Evolutionary conservation across 2,888 invertebrate genomes (phyloP), one percentile per base, ranked within the genome.

Genomic region (Calameuta idolon): DNA sequence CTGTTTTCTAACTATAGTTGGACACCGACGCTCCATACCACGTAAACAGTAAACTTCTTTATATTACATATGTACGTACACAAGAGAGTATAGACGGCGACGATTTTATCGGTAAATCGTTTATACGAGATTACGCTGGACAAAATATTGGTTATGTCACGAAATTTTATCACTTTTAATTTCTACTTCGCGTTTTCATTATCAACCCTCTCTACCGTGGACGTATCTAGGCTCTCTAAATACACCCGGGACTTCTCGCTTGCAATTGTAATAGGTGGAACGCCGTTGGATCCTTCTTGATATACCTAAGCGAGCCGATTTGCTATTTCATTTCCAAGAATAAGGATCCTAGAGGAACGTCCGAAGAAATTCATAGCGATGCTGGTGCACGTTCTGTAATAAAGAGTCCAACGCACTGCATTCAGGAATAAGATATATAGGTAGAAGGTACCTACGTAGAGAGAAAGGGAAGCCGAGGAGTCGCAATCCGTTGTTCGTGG

Each of bases 1-100:
- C 87, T 85, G 87, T 86, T 87, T 85, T 86, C 84, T 73, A 37
- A 69, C 71, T 71, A 55, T 55, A 55, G 31, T 71, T 71, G 71
- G 71, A 71, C 71, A 71, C 71, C 33, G 71, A 71, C 71, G 71
- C 30, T 33, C 71, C 33, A 71, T 33, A 30, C 34, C 30, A 23
- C 55, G 55, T 55, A 55, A 23, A 23, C 55, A 23, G 55, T 55
- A 55, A 23, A 55, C 23, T 55, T 23, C 23, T 55, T 23, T 55
- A 55, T 23, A 55, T 55, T 55, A 55, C 55, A 55, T 55, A 55
- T 55, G 55, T 55, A 55, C 55, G 9, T 55, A 55, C 55, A 23
- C 9, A 55, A 23, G 55, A 23, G 55, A 55, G 23, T 23, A 23
- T 55, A 55, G 9, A 55, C 9, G 55, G 55, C 23, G 23, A 5